Conservation (phyloP, 2,113 vertebrate genomes). For the Microtus oregoni region DNA sequence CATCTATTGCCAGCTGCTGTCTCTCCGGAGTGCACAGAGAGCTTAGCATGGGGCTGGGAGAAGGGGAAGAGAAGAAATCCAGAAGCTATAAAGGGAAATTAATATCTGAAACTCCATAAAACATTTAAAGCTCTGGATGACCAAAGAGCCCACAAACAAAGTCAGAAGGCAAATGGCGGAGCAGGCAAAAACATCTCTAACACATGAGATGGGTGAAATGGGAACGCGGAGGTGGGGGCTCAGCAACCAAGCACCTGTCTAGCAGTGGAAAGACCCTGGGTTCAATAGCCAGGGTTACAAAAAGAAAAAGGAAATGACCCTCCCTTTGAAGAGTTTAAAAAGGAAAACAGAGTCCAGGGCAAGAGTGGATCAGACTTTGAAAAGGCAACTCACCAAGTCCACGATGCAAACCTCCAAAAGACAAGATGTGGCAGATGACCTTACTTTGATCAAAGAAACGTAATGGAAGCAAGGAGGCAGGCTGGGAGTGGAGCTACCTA, state of each 20-base stretch:
- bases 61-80: not conserved
- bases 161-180: slow-evolving; percentile 9
- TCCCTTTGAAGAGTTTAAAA: slow-evolving; percentile 19
- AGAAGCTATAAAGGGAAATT: not conserved
- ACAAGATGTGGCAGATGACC: not conserved
- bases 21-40: not conserved
- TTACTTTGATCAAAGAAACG: slow-evolving; percentile 30
- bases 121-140: slow-evolving; percentile 17
- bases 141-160: slow-evolving; percentile 5
- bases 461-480: not conserved
- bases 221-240: too few species aligned
- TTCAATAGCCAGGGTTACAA: not conserved
- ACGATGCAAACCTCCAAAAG: not conserved
- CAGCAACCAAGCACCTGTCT: not conserved
- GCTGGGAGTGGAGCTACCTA: not conserved
- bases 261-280: not conserved
- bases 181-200: not conserved
- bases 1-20: not conserved
- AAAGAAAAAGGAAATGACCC: not conserved
- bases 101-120: not conserved
- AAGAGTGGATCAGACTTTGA: not conserved
- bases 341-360: not conserved
- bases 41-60: not conserved
- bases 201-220: not conserved
- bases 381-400: not conserved